Evolutionary conservation across 2,797 vertebrate genomes (phyloP).

Genomic region (Sebastes hubbsi): DNA sequence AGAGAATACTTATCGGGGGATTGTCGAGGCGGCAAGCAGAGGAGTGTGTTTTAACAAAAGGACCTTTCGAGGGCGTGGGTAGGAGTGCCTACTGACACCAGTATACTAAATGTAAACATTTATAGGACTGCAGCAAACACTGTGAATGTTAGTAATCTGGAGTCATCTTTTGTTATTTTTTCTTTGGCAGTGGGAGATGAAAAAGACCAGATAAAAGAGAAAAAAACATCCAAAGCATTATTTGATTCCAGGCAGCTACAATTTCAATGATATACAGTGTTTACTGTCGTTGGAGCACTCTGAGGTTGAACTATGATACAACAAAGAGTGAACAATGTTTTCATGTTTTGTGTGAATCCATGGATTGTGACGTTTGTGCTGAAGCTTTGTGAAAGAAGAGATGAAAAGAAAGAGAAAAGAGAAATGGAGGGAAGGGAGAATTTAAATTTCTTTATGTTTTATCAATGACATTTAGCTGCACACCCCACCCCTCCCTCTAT

Average conservation of each 20-base stretch:
- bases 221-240: slow-evolving; percentile 9
- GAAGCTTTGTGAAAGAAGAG: slow-evolving; percentile 6
- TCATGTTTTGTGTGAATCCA: slow-evolving; percentile 33
- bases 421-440: neutral
- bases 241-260: neutral
- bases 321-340: slow-evolving; percentile 23
- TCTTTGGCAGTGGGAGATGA: neutral
- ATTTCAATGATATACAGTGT: neutral
- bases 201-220: neutral
- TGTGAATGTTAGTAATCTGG: neutral
- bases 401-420: slow-evolving; percentile 23
- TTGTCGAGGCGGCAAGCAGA: slow-evolving; percentile 6
- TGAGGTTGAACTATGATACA: slow-evolving; percentile 12
- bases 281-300: neutral
- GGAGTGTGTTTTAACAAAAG: slow-evolving; percentile 34
- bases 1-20: slow-evolving; percentile 23
- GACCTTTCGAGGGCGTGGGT: neutral
- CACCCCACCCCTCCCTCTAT: slow-evolving; percentile 19
- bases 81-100: neutral
- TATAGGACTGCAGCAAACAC: neutral
- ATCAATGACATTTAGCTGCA: slow-evolving; percentile 67
- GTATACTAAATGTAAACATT: slow-evolving; percentile 19
- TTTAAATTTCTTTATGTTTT: slow-evolving; percentile 56
- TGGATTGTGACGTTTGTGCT: neutral
- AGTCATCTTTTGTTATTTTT: neutral